A percentile compares a stretch with the other conserved stretches of the same genome.
phyloP scores from a whole-genome alignment of 1,140 invertebrate genomes.

The Formica exsecta region DNA sequence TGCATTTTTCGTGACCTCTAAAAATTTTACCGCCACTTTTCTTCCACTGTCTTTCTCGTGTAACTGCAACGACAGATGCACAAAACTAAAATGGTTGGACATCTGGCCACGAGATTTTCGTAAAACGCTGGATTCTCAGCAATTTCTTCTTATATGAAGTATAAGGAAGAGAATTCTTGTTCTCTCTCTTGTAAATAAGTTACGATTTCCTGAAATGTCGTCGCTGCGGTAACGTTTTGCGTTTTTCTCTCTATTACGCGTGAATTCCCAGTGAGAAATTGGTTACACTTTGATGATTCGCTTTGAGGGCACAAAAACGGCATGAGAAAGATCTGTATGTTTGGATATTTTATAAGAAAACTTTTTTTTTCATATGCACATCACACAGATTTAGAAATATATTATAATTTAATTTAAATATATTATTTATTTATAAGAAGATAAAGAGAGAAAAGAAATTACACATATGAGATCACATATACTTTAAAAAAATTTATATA shows the following conservation, averaged over 20 bases:
- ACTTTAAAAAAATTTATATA: not conserved
- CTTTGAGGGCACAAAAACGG: slow-evolving; percentile 4
- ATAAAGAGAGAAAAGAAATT: not conserved
- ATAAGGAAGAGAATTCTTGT: slow-evolving; percentile 35
- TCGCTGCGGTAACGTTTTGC: slow-evolving; percentile 11
- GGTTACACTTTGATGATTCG: slow-evolving; percentile 47
- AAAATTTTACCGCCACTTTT: not conserved
- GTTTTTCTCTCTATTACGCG: slow-evolving; percentile 52
- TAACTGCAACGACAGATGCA: slow-evolving; percentile 39
- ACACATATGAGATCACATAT: not conserved
- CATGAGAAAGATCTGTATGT: slow-evolving; percentile 8
- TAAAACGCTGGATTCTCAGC: not conserved
- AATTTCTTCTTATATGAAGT: slow-evolving; percentile 19
- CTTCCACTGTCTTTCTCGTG: not conserved
- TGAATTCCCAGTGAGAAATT: slow-evolving; percentile 45
- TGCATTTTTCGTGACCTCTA: not conserved
- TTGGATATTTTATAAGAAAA: slow-evolving; percentile 4
- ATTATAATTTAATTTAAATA: not conserved
- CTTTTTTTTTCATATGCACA: not conserved
- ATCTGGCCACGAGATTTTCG: slow-evolving; percentile 36
- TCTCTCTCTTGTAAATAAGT: slow-evolving; percentile 29
- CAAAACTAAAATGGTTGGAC: slow-evolving; percentile 11
- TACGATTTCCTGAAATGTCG: slow-evolving; percentile 51
- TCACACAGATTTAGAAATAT: not conserved
- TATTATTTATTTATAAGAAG: slow-evolving; percentile 3